phyloP scores from a whole-genome alignment of 2,888 invertebrate genomes.

The Argyresthia albistria region DNA sequence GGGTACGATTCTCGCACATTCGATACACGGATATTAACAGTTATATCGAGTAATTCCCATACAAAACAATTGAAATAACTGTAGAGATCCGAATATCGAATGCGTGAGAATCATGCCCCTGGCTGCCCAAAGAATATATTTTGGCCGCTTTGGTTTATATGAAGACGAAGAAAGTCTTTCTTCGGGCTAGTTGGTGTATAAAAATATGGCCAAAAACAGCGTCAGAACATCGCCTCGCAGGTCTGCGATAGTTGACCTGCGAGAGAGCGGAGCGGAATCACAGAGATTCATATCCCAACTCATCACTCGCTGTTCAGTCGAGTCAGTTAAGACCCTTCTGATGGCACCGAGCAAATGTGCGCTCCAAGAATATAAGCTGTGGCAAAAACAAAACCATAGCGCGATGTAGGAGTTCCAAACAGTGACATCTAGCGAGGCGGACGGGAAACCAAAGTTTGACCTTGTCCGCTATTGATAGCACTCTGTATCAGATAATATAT shows the following conservation, averaged over 20 bases:
- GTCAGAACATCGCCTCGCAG: slow-evolving; percentile 43
- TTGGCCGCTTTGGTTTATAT: too few relatives aligned
- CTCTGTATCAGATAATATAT: neutral
- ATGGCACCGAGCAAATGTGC: slow-evolving; percentile 26
- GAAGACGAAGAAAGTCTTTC: too few relatives aligned
- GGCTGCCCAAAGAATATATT: too few relatives aligned
- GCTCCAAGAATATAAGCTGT: slow-evolving; percentile 1
- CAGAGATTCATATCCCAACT: slow-evolving; percentile 42
- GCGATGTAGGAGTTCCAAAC: slow-evolving; percentile 15
- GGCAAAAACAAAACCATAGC: slow-evolving; percentile 18
- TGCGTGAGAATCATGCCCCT: too few relatives aligned
- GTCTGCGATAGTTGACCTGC: slow-evolving; percentile 55
- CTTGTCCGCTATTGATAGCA: slow-evolving; percentile 20
- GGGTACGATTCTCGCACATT: too few relatives aligned
- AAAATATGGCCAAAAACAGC: slow-evolving; percentile 47
- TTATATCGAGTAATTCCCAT: too few relatives aligned
- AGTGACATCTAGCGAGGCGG: slow-evolving; percentile 24
- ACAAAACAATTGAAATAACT: too few relatives aligned
- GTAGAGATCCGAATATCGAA: too few relatives aligned
- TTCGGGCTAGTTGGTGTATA: too few relatives aligned
- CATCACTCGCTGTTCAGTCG: slow-evolving; percentile 70
- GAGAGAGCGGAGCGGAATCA: slow-evolving; percentile 48
- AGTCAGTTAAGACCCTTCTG: slow-evolving; percentile 65
- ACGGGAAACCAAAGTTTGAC: slow-evolving; percentile 16
- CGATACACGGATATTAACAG: too few relatives aligned